Conservation (phyloP, 2,797 vertebrate species). For the Sciurus carolinensis region DNA sequence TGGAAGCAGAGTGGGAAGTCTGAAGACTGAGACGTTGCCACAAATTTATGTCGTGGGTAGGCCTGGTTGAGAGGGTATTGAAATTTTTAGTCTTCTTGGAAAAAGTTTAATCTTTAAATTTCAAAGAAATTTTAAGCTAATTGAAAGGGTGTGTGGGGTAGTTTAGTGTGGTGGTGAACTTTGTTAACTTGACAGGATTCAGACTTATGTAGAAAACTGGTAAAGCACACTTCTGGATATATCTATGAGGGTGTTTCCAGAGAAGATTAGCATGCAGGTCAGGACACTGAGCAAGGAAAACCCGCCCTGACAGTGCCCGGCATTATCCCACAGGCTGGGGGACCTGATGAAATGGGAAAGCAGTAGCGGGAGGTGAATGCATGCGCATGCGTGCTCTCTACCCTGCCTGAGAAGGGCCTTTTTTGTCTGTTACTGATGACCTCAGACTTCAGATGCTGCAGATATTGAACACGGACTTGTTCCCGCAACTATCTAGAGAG, state of each 20-base stretch:
- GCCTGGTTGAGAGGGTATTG: neutral
- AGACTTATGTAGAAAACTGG: neutral
- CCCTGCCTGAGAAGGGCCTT: neutral
- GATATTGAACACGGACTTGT: too few relatives aligned
- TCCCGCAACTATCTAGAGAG: neutral
- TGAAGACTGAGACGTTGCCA: neutral
- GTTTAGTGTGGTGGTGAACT: neutral
- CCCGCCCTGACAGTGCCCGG: too few relatives aligned
- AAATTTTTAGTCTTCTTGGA: slow-evolving; percentile 7
- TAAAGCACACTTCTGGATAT: neutral
- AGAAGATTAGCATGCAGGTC: neutral
- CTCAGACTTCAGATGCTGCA: neutral
- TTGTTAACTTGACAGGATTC: neutral
- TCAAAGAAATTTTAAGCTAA: neutral
- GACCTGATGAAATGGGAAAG: neutral
- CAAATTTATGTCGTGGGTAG: neutral
- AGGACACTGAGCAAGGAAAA: too few relatives aligned
- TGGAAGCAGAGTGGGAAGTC: neutral
- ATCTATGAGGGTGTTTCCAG: neutral
- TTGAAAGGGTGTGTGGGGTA: neutral
- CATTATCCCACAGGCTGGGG: neutral
- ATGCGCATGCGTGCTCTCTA: neutral
- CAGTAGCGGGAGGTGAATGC: neutral
- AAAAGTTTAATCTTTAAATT: neutral
- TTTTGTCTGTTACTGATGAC: too few relatives aligned